These are phyloP conservation scores for Danio jaintianensis DNA, from an alignment of 2,797 vertebrate species.

Conservation along the genomic window DNA sequence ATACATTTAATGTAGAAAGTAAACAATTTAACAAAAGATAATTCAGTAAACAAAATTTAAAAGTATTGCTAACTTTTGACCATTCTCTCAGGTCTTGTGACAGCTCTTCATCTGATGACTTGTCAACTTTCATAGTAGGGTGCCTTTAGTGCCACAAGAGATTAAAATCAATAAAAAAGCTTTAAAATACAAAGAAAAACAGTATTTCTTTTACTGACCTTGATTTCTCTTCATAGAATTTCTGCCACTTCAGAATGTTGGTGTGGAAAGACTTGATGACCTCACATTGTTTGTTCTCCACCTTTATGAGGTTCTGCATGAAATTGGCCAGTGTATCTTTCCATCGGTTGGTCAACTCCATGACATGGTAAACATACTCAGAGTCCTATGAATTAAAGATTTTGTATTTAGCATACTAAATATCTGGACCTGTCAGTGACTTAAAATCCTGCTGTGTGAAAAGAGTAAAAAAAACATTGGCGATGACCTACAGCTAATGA, in stretches of 20 bases:
- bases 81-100: slow-evolving; percentile 71
- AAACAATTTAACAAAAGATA: background rate
- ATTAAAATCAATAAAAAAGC: slow-evolving; percentile 5
- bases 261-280: slow-evolving; percentile 68
- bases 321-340: slow-evolving; percentile 68
- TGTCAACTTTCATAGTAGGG: slow-evolving; percentile 62
- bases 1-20: background rate
- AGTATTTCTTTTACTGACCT: slow-evolving; percentile 66
- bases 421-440: too few relatives aligned
- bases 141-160: slow-evolving; percentile 48
- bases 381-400: slow-evolving; percentile 81
- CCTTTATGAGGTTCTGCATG: slow-evolving; percentile 69
- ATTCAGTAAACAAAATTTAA: background rate
- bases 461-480: too few relatives aligned
- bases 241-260: slow-evolving; percentile 74
- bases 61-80: slow-evolving; percentile 70
- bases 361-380: slow-evolving; percentile 75
- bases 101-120: slow-evolving; percentile 64
- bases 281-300: slow-evolving; percentile 71
- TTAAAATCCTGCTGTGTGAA: too few relatives aligned
- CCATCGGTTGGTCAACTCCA: slow-evolving; percentile 76
- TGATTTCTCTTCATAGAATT: slow-evolving; percentile 66
- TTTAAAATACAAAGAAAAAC: background rate
- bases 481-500: too few relatives aligned
- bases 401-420: too few relatives aligned